These are phyloP conservation scores for Nymphalis io DNA, from an alignment of 1,140 invertebrate species.

Conservation along the genomic window DNA sequence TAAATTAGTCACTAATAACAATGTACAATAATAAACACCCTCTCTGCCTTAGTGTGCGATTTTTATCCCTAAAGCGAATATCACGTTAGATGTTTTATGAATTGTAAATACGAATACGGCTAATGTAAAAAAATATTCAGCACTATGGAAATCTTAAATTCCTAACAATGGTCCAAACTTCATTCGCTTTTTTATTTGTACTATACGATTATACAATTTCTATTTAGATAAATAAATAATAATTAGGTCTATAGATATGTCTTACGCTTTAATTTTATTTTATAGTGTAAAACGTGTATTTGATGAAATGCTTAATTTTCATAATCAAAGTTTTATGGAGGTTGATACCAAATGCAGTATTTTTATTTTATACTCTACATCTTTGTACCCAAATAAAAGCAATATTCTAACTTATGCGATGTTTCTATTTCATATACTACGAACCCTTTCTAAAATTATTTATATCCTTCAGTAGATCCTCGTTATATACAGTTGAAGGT, in stretches of 20 bases:
- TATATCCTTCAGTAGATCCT: no score
- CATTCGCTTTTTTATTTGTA: constrained; percentile 79
- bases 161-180: constrained; percentile 80
- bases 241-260: constrained; percentile 70
- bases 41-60: constrained; percentile 76
- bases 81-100: constrained; percentile 30
- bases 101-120: constrained; percentile 78
- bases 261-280: constrained; percentile 77
- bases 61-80: constrained; percentile 64
- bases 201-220: constrained; percentile 78
- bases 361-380: constrained; percentile 80
- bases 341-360: constrained; percentile 80
- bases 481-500: no score
- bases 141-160: constrained; percentile 78
- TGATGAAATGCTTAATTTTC: constrained; percentile 78
- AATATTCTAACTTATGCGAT: constrained; percentile 60
- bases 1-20: constrained; percentile 64
- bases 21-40: constrained; percentile 78
- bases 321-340: constrained; percentile 77
- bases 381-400: constrained; percentile 79
- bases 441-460: no score
- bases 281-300: constrained; percentile 76
- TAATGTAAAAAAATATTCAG: constrained; percentile 66
- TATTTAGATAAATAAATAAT: constrained; percentile 77
- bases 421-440: constrained; percentile 20